These are phyloP conservation scores for Nipponacmea schrenckii DNA, from an alignment of 2,888 invertebrate genomes.

Conservation along the genomic window DNA sequence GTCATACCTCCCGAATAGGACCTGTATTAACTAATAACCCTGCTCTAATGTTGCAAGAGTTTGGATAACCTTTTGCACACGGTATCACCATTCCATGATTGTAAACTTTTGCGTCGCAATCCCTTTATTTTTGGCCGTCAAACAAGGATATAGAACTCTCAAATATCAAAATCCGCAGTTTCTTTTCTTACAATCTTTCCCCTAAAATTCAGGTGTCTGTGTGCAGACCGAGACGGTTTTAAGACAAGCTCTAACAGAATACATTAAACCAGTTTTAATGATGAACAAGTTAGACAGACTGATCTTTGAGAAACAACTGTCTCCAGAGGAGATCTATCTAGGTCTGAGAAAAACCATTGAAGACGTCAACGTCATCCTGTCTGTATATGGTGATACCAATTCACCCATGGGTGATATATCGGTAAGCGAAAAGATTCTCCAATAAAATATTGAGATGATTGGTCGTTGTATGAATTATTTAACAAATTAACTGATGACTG, in stretches of 20 bases:
- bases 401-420: conserved; percentile 99
- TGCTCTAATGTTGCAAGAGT: too few species aligned
- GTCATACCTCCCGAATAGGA: too few species aligned
- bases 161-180: too few species aligned
- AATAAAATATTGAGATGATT: too few species aligned
- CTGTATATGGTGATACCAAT: conserved; percentile 94
- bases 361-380: conserved; percentile 99
- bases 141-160: too few species aligned
- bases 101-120: background rate
- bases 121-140: background rate
- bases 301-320: conserved; percentile 93
- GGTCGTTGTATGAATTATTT: background rate
- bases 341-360: conserved; percentile 99
- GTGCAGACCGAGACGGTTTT: conserved; percentile 99
- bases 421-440: conserved; percentile 71
- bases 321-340: conserved; percentile 96
- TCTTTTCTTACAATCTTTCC: too few species aligned
- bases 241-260: conserved; percentile 98
- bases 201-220: conserved; percentile 84
- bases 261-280: conserved; percentile 99
- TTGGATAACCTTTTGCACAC: too few species aligned
- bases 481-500: background rate
- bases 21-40: too few species aligned
- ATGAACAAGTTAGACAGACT: conserved; percentile 99
- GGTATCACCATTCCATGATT: background rate